These are phyloP conservation scores for Drosophila pruinosa DNA, from an alignment of 1,140 invertebrate species.

Conservation along the genomic window DNA sequence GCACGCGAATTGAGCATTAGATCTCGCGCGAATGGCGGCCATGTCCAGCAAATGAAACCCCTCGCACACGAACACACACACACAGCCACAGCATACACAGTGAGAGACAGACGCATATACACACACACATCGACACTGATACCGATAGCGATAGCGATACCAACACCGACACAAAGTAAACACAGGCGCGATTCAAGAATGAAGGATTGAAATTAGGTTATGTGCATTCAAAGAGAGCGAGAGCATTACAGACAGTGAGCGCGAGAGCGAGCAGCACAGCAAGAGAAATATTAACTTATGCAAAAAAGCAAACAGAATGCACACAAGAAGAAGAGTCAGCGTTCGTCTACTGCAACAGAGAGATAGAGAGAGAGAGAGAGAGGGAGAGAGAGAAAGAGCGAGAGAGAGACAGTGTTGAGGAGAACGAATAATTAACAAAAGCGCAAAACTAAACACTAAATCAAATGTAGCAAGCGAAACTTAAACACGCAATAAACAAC, in stretches of 20 bases:
- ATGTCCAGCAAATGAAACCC: constrained; percentile 79
- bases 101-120: neutral
- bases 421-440: constrained; percentile 1
- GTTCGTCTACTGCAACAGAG: no score
- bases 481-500: constrained; percentile 9
- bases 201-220: constrained; percentile 15
- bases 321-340: no score
- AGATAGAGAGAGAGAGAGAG: neutral
- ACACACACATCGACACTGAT: constrained; percentile 26
- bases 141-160: constrained; percentile 6
- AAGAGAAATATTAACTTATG: constrained; percentile 76
- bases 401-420: neutral
- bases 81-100: neutral
- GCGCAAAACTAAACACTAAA: constrained; percentile 8
- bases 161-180: neutral
- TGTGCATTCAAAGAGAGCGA: constrained; percentile 14
- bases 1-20: constrained; percentile 60
- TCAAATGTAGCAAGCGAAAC: constrained; percentile 8
- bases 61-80: constrained; percentile 23
- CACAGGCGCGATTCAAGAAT: constrained; percentile 10
- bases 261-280: constrained; percentile 82
- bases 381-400: neutral
- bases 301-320: constrained; percentile 12
- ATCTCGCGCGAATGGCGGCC: constrained; percentile 57
- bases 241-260: neutral